Conservation (phyloP, 2,797 vertebrate genomes). For the Pseudocheirus occidentalis region DNA sequence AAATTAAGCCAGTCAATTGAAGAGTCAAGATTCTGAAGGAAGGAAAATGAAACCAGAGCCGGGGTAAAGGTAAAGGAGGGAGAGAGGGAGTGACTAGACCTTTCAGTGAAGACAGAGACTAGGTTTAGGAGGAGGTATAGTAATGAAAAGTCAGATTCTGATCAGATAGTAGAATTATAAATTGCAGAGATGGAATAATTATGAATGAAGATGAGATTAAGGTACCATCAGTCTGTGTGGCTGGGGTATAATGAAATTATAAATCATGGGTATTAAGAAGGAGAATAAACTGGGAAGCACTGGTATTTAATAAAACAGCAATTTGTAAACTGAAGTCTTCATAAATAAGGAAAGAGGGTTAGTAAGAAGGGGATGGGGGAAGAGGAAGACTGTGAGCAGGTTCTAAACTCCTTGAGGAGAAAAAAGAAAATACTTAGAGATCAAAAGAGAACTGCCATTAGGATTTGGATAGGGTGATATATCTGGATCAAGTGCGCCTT, state of each 20-base stretch:
- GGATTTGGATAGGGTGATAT: neutral
- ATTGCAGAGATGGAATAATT: neutral
- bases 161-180: neutral
- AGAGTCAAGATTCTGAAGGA: neutral
- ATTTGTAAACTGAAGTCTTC: neutral
- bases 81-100: neutral
- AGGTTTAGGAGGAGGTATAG: slow-evolving; percentile 31
- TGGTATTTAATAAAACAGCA: neutral
- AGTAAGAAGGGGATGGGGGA: neutral
- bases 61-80: neutral
- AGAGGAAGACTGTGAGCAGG: neutral
- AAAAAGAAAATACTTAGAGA: neutral
- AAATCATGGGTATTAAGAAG: neutral
- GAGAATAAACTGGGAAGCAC: neutral
- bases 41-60: neutral
- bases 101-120: neutral
- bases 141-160: neutral
- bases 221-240: neutral
- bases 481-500: neutral
- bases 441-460: neutral
- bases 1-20: slow-evolving; percentile 1
- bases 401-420: neutral
- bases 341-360: neutral
- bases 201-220: neutral
- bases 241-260: neutral